Conservation (phyloP, 2,888 invertebrate genomes). For the Sinhomidia bicolor region DNA sequence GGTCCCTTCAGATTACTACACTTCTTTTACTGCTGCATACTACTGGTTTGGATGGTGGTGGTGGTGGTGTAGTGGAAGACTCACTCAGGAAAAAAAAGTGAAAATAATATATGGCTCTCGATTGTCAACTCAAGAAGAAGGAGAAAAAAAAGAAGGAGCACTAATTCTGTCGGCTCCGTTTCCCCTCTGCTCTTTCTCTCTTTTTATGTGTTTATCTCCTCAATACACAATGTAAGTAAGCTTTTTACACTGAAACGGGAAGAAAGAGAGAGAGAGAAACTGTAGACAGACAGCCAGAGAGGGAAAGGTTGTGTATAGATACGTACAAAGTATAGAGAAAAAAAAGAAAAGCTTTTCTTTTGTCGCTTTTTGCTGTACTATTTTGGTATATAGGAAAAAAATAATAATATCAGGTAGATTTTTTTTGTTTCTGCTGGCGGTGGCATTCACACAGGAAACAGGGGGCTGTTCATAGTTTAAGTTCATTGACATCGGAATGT, state of each 20-base stretch:
- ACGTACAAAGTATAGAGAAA: neutral
- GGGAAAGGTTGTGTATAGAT: slow-evolving; percentile 8
- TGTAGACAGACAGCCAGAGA: neutral
- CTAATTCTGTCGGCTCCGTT: slow-evolving; percentile 66
- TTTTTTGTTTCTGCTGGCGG: slow-evolving; percentile 6
- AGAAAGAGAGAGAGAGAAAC: neutral
- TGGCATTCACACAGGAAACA: neutral
- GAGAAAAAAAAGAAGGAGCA: slow-evolving; percentile 60
- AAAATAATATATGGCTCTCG: slow-evolving; percentile 71
- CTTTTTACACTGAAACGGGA: slow-evolving; percentile 27
- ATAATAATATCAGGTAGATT: slow-evolving; percentile 43
- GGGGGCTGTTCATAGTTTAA: neutral
- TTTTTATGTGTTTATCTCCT: slow-evolving; percentile 48
- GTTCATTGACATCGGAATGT: neutral
- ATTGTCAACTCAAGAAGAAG: slow-evolving; percentile 68
- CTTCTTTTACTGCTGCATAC: neutral
- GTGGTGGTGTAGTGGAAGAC: slow-evolving; percentile 26
- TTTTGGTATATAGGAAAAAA: neutral
- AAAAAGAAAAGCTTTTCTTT: slow-evolving; percentile 10
- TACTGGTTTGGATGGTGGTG: slow-evolving; percentile 20
- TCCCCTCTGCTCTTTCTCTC: slow-evolving; percentile 39
- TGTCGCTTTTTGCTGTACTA: slow-evolving; percentile 28
- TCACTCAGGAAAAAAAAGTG: slow-evolving; percentile 51
- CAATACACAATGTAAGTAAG: slow-evolving; percentile 16
- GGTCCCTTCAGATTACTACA: slow-evolving; percentile 57